These are phyloP conservation scores for Prunella himalayana DNA, from an alignment of 2,113 vertebrate species.

Conservation along the genomic window DNA sequence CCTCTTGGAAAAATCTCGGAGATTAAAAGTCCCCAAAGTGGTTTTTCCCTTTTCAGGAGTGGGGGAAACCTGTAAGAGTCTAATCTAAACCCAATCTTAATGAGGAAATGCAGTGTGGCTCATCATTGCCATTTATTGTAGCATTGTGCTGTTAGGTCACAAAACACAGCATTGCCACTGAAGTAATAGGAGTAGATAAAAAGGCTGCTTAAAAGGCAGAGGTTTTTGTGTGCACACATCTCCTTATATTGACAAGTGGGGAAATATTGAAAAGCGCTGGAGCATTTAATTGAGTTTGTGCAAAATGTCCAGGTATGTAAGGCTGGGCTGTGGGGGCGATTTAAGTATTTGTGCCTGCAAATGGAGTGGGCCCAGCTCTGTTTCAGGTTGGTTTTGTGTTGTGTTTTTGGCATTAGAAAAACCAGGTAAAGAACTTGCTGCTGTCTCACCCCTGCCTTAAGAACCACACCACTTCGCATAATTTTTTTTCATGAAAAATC, in stretches of 20 bases:
- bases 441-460: neutral
- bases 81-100: neutral
- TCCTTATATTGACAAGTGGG: conserved; percentile 1
- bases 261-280: conserved; percentile 29
- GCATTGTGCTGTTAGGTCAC: neutral
- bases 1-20: neutral
- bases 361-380: neutral
- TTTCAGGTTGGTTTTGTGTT: neutral
- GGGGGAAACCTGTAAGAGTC: neutral
- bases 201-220: neutral
- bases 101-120: neutral
- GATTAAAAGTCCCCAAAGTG: neutral
- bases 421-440: neutral
- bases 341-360: neutral
- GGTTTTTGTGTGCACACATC: neutral
- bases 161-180: neutral
- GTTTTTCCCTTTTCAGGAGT: fast-evolving
- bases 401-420: neutral
- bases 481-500: neutral
- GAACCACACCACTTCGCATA: neutral
- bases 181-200: neutral
- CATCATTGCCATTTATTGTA: neutral
- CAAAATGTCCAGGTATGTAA: neutral
- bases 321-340: neutral
- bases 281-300: conserved; percentile 55